Evolutionary conservation across 2,113 vertebrate genomes (phyloP), one percentile per base, ranked within the genome.

Genomic region (Lampris incognitus): DNA sequence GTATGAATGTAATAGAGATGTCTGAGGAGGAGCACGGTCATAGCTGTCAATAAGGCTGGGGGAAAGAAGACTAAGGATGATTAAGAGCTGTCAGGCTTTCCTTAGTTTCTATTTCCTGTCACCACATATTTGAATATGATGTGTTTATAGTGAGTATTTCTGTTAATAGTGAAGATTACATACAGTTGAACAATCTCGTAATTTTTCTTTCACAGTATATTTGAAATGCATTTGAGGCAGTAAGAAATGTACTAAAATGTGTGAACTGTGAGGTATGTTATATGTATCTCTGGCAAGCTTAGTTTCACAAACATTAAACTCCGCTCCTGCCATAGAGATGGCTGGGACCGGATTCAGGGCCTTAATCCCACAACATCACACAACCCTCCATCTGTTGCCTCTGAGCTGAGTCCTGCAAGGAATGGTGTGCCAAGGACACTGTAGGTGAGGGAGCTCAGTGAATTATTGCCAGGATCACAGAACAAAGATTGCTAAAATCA

Each of bases 321-420:
- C 86, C 79, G 80, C 78, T 93, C 72, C 89, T 86, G 89, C 91
- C 91, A 93, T 93, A 88, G 89, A 92, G 91, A 93, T 83, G 85
- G 87, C 91, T 91, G 92, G 91, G 91, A 92, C 82, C 72, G 85
- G 86, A 92, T 93, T 93, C 93, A 92, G 85, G 89, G 91, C 86
- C 89, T 89, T 95, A 95, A 95, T 95, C 93, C 92, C 91, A 92
- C 91, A 90, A 93, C 92, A 94, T 92, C 93, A 91, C 91, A 93
- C 92, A 95, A 90, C 79, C 87, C 92, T 93, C 94, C 94, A 95
- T 95, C 94, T 95, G 94, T 93, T 93, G 92, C 92, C 92, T 93
- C 89, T 88, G 92, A 93, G 92, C 91, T 63, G 88, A 91, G 90
- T 88, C 86, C 92, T 90, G 89, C 86, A 88, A 91, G 85, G 87